Evolutionary conservation across 2,888 invertebrate species (phyloP).

Genomic region (Pollenia angustigena): DNA sequence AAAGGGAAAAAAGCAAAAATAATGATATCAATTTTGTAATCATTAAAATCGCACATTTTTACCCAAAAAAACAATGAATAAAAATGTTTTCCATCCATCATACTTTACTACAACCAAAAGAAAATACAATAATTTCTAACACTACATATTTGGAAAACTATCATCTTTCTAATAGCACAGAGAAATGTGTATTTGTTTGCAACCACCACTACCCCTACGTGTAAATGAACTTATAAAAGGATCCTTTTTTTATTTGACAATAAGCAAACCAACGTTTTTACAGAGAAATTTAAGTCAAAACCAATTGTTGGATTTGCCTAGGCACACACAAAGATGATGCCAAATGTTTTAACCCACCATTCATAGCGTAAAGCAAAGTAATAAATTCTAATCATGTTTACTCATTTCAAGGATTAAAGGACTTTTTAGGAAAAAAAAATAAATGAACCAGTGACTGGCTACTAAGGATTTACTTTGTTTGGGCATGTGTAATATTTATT

Average conservation of each 20-base stretch:
- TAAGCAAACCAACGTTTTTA: constrained; percentile 26
- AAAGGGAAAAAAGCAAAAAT: not conserved
- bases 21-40: constrained; percentile 40
- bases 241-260: constrained; percentile 10
- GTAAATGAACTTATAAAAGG: not conserved
- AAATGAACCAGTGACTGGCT: constrained; percentile 33
- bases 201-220: constrained; percentile 39
- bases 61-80: constrained; percentile 13
- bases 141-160: not conserved
- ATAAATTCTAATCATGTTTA: constrained; percentile 70
- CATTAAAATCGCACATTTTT: constrained; percentile 51
- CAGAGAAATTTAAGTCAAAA: constrained; percentile 21
- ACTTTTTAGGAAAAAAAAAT: not conserved
- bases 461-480: not conserved
- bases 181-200: constrained; percentile 17
- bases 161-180: not conserved
- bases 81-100: constrained; percentile 33
- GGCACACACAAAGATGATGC: not conserved
- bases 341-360: constrained; percentile 18
- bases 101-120: constrained; percentile 20
- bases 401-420: constrained; percentile 61
- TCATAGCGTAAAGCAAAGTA: constrained; percentile 1
- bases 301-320: constrained; percentile 12
- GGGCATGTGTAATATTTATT: not conserved
- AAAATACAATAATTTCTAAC: constrained; percentile 24